Base-by-base conservation (phyloP, 2,888 invertebrate genomes). In the Eurytoma adleriae region DNA sequence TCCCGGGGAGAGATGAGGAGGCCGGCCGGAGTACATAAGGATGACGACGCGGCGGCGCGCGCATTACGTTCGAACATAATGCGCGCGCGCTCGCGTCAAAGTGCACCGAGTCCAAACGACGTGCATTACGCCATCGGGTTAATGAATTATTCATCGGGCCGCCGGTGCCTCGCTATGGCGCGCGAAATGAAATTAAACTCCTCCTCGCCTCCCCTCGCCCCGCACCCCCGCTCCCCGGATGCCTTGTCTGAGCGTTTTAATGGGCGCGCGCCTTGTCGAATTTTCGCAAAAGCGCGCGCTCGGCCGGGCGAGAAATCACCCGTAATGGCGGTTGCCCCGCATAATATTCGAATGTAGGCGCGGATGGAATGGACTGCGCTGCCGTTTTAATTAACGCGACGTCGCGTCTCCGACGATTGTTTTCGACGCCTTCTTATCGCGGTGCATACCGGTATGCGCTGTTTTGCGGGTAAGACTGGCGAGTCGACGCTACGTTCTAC, bases 151-250 rank as follows among this genome's bases (percentile, higher is more conserved):
- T 75, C 78, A 76, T 78, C 24, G 70, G 50, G 3, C 62, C 59
- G 18, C 24, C 52, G 10, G 24, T 56, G 66, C 56, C 40, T 70
- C 66, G 67, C 52, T 18, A n/a, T 27, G 18, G 59, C 70, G 67
- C 52, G 69, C 52, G 61, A 80, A 80, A 80, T 80, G 68, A 64
- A 80, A 80, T 80, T 77, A 73, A 77, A 68, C 73, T 77, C 12
- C n/a, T 52, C 10, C 40, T 10, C 73, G 73, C 12, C n/a, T 52
- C 10, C 40, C 40, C 0, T 40, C 40, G 40, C 10, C 40, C 7
- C 10, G 40, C 10, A 40, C 10, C 40, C 40, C 40, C 40, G 10
- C 1, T 10, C 40, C 7, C 40, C 40, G 61, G n/a, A 27, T 50
- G 56, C 40, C 40, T 52, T 10, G 40, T 57, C 13, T 56, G 27